A percentile compares a stretch with the other conserved stretches of the same genome.
phyloP scores from a whole-genome alignment of 2,888 invertebrate species.

The Nephrocerus scutellatus region DNA sequence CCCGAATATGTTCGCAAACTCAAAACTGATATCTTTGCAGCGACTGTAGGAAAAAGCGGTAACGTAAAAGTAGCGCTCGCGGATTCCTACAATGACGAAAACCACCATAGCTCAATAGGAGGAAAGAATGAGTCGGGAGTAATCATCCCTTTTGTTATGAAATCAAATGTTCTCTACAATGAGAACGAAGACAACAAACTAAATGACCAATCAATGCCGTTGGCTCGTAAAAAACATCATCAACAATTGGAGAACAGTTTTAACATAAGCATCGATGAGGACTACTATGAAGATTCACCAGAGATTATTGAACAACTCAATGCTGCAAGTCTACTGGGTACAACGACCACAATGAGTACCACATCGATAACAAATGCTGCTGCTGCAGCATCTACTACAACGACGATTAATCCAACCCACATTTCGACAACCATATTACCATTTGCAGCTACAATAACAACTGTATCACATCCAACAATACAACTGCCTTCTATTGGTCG shows the following conservation, averaged over 20 bases:
- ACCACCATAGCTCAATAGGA: constrained; percentile 12
- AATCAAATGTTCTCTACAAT: constrained; percentile 27
- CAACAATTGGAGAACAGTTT: constrained; percentile 15
- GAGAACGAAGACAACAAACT: constrained; percentile 21
- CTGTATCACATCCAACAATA: constrained; percentile 12
- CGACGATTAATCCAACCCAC: constrained; percentile 9
- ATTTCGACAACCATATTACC: constrained; percentile 8
- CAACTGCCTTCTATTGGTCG: constrained; percentile 12
- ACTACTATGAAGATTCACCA: constrained; percentile 34
- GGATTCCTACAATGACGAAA: constrained; percentile 10
- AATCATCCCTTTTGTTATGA: constrained; percentile 18
- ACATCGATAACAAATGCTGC: constrained; percentile 6
- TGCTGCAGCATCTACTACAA: constrained; percentile 9
- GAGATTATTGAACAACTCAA: constrained; percentile 21
- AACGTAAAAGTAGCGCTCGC: too few species aligned
- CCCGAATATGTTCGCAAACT: constrained; percentile 39
- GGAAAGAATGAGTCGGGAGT: background rate
- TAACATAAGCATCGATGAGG: constrained; percentile 30
- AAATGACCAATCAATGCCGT: constrained; percentile 6
- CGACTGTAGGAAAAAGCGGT: constrained; percentile 10
- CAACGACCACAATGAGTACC: constrained; percentile 7
- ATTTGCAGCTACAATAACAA: constrained; percentile 16
- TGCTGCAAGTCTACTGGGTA: constrained; percentile 21
- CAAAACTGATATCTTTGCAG: constrained; percentile 28
- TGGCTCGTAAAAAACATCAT: constrained; percentile 10